Percentiles rank a stretch among this genome's conserved stretches.
Evolutionary conservation across 2,888 invertebrate genomes (phyloP).

Genomic region (Invenusta paracnida): DNA sequence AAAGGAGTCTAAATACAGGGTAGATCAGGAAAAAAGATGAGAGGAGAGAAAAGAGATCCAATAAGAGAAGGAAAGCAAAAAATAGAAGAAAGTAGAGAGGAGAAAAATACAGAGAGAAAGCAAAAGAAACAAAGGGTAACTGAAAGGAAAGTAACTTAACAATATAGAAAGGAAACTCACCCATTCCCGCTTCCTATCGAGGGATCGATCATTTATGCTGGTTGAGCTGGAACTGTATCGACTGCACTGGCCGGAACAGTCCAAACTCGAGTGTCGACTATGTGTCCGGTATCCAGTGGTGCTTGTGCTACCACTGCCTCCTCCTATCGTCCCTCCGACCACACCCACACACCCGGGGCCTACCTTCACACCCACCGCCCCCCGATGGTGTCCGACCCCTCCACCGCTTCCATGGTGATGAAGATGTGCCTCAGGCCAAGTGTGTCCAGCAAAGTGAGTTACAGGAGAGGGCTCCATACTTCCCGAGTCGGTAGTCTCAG

Average conservation of each 20-base stretch:
- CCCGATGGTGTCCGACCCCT: not conserved
- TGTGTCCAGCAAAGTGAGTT: not conserved
- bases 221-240: slow-evolving; percentile 3
- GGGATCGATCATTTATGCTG: not conserved
- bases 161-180: not conserved
- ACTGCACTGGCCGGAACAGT: slow-evolving; percentile 6
- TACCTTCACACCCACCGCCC: not conserved
- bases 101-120: too few relatives aligned
- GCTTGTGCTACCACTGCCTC: not conserved
- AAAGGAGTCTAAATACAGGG: too few relatives aligned
- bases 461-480: not conserved
- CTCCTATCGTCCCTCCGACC: not conserved
- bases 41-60: too few relatives aligned
- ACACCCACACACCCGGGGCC: not conserved
- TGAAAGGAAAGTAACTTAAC: too few relatives aligned
- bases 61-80: too few relatives aligned
- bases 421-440: not conserved
- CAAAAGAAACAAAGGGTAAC: too few relatives aligned
- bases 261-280: slow-evolving; percentile 1
- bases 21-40: too few relatives aligned
- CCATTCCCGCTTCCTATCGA: not conserved
- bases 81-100: too few relatives aligned
- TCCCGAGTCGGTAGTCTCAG: not conserved
- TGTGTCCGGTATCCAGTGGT: slow-evolving; percentile 11
- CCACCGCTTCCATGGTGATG: not conserved